Base-by-base conservation (phyloP, 2,888 invertebrate species). In the Ectemnius cavifrons region DNA sequence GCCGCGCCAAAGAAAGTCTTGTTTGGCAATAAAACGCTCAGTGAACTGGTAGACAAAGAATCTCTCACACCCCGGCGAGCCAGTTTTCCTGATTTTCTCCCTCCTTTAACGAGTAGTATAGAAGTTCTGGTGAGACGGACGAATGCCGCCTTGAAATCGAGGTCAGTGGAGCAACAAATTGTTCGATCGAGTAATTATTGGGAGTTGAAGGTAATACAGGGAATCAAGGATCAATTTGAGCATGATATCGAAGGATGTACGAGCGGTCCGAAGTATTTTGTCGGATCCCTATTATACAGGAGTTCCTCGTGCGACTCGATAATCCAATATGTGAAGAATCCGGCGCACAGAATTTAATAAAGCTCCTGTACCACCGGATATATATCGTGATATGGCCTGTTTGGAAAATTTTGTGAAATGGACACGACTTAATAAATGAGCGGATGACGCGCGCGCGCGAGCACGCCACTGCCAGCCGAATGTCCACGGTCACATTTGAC, bases 401-500 rank as follows among this genome's bases (percentile, higher is more conserved):
- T 23, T 14, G 16, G 37, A 37, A 52, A 52, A 52, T 16, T 52
- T 23, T 52, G 4, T 4, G 13, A 52, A 52, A 52, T 52, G 16
- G 16, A 52, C 16, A 13, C 14, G 52, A 52, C 52, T 52, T 52
- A 52, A 52, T 52, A 52, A 52, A 52, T 52, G 52, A 52, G n/a
- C 52, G 52, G 6, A 6, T 37, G 11, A 37, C 5, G 37, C 8
- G 37, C 1, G 37, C 8, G 37, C 28, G 28, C 28, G 28, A 2
- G 28, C 37, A 11, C 16, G 4, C 52, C 52, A 16, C 52, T 16
- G 52, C 52, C 52, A 16, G 52, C 16, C 52, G 52, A 52, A 16
- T 16, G 16, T 52, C 46, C 20, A 14, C 65, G 62, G 73, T 59
- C 63, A 28, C 62, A 71, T 74, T 77, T 77, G 77, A 77, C 77